Evolutionary conservation across 1,140 invertebrate species (phyloP).

Genomic region (Trichogramma pretiosum): DNA sequence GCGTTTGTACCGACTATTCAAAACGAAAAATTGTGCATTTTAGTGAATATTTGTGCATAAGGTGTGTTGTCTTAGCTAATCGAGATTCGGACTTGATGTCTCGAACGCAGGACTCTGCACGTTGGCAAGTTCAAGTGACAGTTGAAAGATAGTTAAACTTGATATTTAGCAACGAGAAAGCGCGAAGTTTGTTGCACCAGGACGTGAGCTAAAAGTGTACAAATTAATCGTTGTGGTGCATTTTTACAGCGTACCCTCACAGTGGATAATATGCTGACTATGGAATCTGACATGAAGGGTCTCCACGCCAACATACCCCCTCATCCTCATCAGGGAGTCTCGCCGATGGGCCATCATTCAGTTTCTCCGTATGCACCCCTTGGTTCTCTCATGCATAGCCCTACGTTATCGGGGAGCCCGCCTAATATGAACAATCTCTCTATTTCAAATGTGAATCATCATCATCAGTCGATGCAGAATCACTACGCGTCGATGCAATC

Average conservation of each 20-base stretch:
- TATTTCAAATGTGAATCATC: constrained; percentile 30
- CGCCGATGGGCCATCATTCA: constrained; percentile 50
- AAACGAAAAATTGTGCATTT: too few species aligned
- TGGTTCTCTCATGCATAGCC: constrained; percentile 55
- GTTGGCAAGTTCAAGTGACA: constrained; percentile 11
- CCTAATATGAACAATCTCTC: constrained; percentile 31
- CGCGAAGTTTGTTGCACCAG: too few species aligned
- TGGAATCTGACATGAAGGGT: constrained; percentile 80
- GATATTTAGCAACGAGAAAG: too few species aligned
- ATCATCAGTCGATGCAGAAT: constrained; percentile 35
- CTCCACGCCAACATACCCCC: constrained; percentile 72
- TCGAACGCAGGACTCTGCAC: constrained; percentile 2
- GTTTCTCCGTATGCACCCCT: constrained; percentile 57
- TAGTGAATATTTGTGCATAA: too few species aligned
- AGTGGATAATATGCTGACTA: constrained; percentile 79
- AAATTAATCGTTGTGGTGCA: too few species aligned
- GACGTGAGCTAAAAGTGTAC: too few species aligned
- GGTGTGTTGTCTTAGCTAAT: too few species aligned
- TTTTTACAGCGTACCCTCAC: too few species aligned
- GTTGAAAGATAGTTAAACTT: too few species aligned
- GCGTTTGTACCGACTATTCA: too few species aligned
- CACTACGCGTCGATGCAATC: constrained; percentile 39
- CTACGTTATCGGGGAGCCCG: constrained; percentile 53
- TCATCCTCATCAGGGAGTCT: constrained; percentile 51
- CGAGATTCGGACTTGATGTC: constrained; percentile 11